Evolutionary conservation across 2,888 invertebrate species (phyloP), one percentile per base, ranked within the genome.

Genomic region (Argyresthia albistria): DNA sequence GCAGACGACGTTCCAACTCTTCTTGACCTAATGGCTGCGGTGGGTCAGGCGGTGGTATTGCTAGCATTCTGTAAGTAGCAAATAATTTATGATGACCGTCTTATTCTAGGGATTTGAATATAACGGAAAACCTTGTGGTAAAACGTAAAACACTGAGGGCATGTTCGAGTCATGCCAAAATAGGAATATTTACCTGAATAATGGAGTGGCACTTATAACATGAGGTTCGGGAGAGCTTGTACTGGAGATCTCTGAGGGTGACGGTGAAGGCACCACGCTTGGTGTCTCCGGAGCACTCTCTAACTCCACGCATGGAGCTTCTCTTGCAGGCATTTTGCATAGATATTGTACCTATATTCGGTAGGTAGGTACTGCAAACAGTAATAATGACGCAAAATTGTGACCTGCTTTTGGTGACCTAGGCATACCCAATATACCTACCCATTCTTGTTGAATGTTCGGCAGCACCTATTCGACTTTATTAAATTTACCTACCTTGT

Each of bases 11-110:
- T 55, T 86, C 87, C 57, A 87, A 56, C 56, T 86, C 86, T 0
- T 87, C 87, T 57, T 87, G 87, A 0, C 86, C 87, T 15, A 73
- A 67, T 1, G 87, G 87, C 56, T 87, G 87, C 12, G 67, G 76
- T 0, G 87, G 87, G 1, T 83, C 87, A 1, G 84, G 87, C 0
- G 81, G 81, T 0, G 74, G 76, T 71, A 84, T 76, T n/a, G 87
- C 79, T 53, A 87, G 60, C 48, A 78, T 82, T 60, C 87, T 84
- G 56, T 51, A 53, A 8, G 39, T n/a, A 8, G 4, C n/a, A 39
- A n/a, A 39, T 39, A 9, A 39, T n/a, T 6, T 25, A 2, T 25
- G 25, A 25, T 25, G 3, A 2, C 25, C 25, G 2, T 4, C 25
- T 25, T 25, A 25, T 25, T 25, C 25, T 25, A 25, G 25, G 25